Percentiles rank a stretch among this genome's conserved stretches.
These are phyloP conservation scores for Polia nebulosa DNA, from an alignment of 2,888 invertebrate genomes.

Conservation along the genomic window DNA sequence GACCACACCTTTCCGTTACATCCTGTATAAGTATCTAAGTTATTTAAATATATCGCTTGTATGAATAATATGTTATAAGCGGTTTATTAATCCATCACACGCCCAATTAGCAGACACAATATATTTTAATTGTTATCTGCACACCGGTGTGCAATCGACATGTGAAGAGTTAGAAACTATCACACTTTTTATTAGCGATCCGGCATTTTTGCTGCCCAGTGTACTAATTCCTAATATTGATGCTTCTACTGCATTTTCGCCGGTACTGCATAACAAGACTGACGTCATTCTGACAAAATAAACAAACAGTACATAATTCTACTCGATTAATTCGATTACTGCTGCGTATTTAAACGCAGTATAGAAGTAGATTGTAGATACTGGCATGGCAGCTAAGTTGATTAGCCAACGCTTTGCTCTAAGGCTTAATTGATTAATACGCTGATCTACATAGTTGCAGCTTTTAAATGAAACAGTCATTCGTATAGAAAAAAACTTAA, in stretches of 20 bases:
- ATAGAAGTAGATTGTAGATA: neutral
- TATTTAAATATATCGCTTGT: no score
- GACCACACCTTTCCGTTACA: no score
- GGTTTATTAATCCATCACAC: no score
- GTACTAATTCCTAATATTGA: neutral
- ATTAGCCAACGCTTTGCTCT: neutral
- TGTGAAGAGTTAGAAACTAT: no score
- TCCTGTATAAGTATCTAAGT: no score
- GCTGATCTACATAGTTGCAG: neutral
- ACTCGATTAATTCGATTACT: neutral
- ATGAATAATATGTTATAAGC: no score
- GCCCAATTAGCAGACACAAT: no score
- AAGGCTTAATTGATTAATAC: neutral
- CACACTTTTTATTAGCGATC: no score
- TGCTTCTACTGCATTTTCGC: neutral
- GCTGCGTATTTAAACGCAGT: neutral
- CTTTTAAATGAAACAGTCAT: neutral
- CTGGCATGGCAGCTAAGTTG: neutral
- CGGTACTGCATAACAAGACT: neutral
- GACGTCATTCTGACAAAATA: neutral
- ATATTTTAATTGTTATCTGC: no score
- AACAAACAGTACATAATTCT: neutral
- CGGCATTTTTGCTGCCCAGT: no score
- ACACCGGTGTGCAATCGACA: no score
- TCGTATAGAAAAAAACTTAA: neutral